Percentiles rank a stretch among this genome's conserved stretches.
Evolutionary conservation across 2,797 vertebrate species (phyloP).

Genomic region (Arnoldichthys spilopterus): DNA sequence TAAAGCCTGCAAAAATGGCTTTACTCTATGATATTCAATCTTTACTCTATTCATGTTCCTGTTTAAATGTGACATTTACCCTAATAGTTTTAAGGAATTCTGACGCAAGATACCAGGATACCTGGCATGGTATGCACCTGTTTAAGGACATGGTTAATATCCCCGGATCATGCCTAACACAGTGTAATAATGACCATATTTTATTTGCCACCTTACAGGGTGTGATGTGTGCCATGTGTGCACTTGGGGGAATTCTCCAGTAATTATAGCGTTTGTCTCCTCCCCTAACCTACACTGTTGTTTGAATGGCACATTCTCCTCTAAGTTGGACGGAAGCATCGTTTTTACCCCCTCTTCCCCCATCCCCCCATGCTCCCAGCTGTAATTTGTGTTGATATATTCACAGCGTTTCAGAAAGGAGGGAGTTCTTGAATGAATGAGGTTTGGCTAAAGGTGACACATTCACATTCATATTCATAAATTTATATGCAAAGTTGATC

Average conservation of each 20-base stretch:
- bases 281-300: background rate
- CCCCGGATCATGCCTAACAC: background rate
- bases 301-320: slow-evolving; percentile 37
- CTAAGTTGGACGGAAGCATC: slow-evolving; percentile 10
- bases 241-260: background rate
- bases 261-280: background rate
- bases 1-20: no score
- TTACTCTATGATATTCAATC: no score
- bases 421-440: slow-evolving; percentile 30
- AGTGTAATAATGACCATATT: background rate
- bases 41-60: no score
- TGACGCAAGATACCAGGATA: no score
- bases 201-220: background rate
- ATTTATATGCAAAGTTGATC: slow-evolving; percentile 33
- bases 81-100: no score
- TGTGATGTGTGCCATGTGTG: no score
- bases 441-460: slow-evolving; percentile 45
- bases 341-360: background rate
- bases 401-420: slow-evolving; percentile 12
- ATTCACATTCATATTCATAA: no score
- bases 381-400: slow-evolving; percentile 29
- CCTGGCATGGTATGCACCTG: background rate
- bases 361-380: background rate
- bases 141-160: background rate
- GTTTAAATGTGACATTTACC: no score